phyloP scores from a whole-genome alignment of 2,888 invertebrate species.

The Pyrochroa serraticornis region DNA sequence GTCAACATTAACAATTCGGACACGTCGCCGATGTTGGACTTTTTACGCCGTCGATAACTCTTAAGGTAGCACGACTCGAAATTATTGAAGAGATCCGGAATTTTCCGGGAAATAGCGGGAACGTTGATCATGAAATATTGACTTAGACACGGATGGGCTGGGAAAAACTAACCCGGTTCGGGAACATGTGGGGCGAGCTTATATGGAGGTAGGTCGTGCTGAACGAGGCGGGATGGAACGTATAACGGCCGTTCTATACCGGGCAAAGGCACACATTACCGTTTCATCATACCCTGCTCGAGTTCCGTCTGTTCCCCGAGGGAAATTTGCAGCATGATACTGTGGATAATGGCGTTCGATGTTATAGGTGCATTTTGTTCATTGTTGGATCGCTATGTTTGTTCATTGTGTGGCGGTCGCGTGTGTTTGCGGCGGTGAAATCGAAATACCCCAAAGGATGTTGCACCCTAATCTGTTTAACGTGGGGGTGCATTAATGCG shows the following conservation, averaged over 20 bases:
- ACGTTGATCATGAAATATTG: conserved; percentile 9
- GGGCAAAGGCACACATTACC: conserved; percentile 40
- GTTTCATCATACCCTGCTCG: conserved; percentile 49
- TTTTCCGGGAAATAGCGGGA: conserved; percentile 7
- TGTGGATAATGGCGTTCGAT: conserved; percentile 54
- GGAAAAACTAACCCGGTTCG: conserved; percentile 3
- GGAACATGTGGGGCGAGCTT: conserved; percentile 6
- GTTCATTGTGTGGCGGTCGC: conserved; percentile 17
- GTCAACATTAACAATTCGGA: not conserved
- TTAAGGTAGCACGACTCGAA: not conserved
- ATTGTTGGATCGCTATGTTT: conserved; percentile 39
- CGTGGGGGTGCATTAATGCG: not conserved
- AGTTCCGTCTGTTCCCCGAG: conserved; percentile 50
- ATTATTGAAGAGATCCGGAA: not conserved
- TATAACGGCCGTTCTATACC: conserved; percentile 10
- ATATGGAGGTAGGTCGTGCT: conserved; percentile 17
- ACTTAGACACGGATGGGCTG: not conserved
- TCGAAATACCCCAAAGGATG: too few relatives aligned
- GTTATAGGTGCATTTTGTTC: conserved; percentile 51
- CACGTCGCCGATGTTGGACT: conserved; percentile 2
- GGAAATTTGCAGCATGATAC: conserved; percentile 55
- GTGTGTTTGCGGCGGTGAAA: conserved; percentile 3
- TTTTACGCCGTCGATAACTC: not conserved
- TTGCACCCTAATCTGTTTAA: too few relatives aligned
- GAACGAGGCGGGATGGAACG: conserved; percentile 7